Evolutionary conservation across 2,797 vertebrate genomes (phyloP).

Genomic region (Phylloscopus collybita): DNA sequence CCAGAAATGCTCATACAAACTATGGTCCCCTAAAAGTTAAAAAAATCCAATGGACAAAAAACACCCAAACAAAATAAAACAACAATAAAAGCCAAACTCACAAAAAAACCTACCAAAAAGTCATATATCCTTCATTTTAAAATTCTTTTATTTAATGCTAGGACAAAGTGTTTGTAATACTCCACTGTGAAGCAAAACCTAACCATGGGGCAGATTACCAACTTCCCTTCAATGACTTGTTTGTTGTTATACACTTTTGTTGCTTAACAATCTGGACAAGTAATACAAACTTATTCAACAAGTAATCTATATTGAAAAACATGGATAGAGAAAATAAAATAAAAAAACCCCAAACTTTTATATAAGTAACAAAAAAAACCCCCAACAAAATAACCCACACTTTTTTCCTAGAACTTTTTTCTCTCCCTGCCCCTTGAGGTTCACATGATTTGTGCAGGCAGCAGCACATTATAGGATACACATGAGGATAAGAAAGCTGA

Average conservation of each 20-base stretch:
- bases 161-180: neutral
- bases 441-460: neutral
- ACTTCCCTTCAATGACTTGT: neutral
- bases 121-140: fast-evolving
- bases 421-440: neutral
- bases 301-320: neutral
- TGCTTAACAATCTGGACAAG: neutral
- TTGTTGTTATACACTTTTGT: neutral
- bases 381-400: neutral
- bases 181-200: neutral
- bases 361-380: neutral
- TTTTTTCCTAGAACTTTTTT: neutral
- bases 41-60: too few species aligned
- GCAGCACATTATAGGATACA: conserved; percentile 2
- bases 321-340: neutral
- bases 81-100: too few species aligned
- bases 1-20: neutral
- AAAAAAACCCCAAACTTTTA: neutral
- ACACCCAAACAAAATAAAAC: too few species aligned
- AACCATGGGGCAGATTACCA: neutral
- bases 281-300: neutral
- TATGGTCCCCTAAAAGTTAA: neutral
- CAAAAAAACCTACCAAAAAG: too few species aligned
- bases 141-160: neutral
- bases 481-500: conserved; percentile 42